Evolutionary conservation across 2,797 vertebrate genomes (phyloP).

Genomic region (Danio aesculapii): DNA sequence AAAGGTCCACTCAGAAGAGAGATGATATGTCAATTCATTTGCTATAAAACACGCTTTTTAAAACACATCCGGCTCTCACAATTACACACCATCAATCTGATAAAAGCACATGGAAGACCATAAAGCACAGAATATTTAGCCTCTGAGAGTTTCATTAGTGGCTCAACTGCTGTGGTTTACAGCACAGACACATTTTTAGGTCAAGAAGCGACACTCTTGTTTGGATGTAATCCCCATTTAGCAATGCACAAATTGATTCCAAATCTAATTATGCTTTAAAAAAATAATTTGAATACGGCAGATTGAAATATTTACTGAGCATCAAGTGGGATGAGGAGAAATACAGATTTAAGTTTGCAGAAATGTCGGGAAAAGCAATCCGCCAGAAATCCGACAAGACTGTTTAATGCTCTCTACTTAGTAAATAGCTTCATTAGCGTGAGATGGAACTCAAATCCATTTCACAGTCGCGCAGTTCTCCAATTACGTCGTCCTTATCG

Average conservation of each 20-base stretch:
- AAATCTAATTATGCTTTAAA: conserved; percentile 32
- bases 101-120: conserved; percentile 73
- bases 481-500: conserved; percentile 43
- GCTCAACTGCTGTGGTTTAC: conserved; percentile 25
- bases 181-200: conserved; percentile 25
- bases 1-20: conserved; percentile 71
- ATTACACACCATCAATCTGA: conserved; percentile 75
- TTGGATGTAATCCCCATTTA: conserved; percentile 21
- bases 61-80: conserved; percentile 62
- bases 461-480: conserved; percentile 44
- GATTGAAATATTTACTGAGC: conserved; percentile 16
- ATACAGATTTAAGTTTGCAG: conserved; percentile 30
- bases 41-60: conserved; percentile 70
- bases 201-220: conserved; percentile 23
- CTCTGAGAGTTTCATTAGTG: conserved; percentile 43
- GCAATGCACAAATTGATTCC: conserved; percentile 19
- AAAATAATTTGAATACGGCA: conserved; percentile 24
- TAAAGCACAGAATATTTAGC: conserved; percentile 63
- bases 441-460: conserved; percentile 30
- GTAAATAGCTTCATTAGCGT: conserved; percentile 48
- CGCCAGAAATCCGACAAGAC: conserved; percentile 7
- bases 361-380: conserved; percentile 14
- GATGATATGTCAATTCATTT: conserved; percentile 72
- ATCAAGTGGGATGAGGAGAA: conserved; percentile 10
- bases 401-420: conserved; percentile 34